Base-by-base conservation (phyloP, 2,888 invertebrate species). In the Leptothorax acervorum region DNA sequence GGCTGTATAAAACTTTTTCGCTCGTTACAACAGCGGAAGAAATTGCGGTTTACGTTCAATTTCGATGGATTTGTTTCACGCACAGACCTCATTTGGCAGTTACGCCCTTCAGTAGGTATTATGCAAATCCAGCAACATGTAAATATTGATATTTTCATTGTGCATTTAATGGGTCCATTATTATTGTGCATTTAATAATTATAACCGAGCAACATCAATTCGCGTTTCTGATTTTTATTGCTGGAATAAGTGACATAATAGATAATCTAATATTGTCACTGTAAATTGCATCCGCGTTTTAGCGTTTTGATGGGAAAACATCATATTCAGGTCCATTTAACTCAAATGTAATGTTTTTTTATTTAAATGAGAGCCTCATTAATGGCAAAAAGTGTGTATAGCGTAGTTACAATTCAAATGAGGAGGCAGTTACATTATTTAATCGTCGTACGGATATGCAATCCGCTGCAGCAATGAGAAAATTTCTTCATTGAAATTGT, bases 391-490 rank as follows among this genome's bases (percentile, higher is more conserved):
- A 71, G 23, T n/a, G 15, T 12, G 23, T 23, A 31, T 8, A 53
- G 18, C 6, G 15, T n/a, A 42, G 57, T 31, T 42, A 71, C 35
- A 12, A 71, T 79, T 79, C n/a, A 71, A 71, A 79, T 57, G 48
- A 79, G 18, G 48, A 45, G 39, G 28, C 73, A 48, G 48, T 18
- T 81, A 82, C 76, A 76, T 82, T 82, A 82, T 82, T 82, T 78
- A 63, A 78, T 63, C 62, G 35, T 23, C 45, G 45, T 45, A 60
- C 35, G 57, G 55, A 45, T 71, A 79, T 71, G 45, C 31, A 70
- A 68, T 70, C 45, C 35, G 45, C 45, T 28, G 15, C 48, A 51
- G 73, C 23, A 60, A 81, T 81, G 79, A 60, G 57, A 73, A 81
- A 81, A 63, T 62, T 62, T 66, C 76, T 85, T 65, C 68, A 23